Evolutionary conservation across 2,797 vertebrate species (phyloP), one percentile per base, ranked within the genome.

Genomic region (Falco columbarius): DNA sequence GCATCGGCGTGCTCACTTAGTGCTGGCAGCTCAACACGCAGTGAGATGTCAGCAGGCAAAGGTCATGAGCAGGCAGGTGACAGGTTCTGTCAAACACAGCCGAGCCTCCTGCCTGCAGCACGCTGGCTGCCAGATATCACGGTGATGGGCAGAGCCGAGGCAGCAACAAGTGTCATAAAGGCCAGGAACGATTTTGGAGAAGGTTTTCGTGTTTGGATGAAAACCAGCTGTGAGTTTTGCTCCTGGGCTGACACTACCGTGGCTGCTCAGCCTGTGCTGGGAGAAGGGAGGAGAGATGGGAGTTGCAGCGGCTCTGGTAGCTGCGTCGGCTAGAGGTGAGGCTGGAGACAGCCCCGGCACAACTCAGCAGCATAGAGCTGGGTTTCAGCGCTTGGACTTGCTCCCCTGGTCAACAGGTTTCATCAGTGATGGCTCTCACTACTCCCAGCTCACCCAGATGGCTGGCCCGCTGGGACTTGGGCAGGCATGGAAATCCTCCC

Each of bases 261-360:
- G 22, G 24, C 56, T 47, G 68, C 67, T 93, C 44, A 16, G 46
- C 4, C 67, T 29, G 52, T 16, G 34, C 44, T 1, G 6, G 52
- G 18, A 79, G 75, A 38, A 22, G 12, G 24, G 61, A 67, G 29
- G 47, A 73, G 46, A 47, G 61, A 2, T 30, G 58, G 16, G 30
- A 76, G 21, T 9, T 10, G 42, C 9, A 1, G 81, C 22, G 65
- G 36, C 36, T 67, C 29, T 0, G 0, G 54, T 15, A 32, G 51
- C 59, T 3, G 0, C 0, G 0, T 0, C 3, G 51, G 51, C 7
- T 38, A 20, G 1, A 2, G 19, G 8, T 7, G 27, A 10, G 13
- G 42, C 55, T 86, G 70, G 52, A 71, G 56, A n/a, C 4, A 3
- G 16, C 9, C 21, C 46, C 3, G 7, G 73, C 32, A 63, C 8